phyloP scores from a whole-genome alignment of 2,797 vertebrate species.

The Neostethus bicornis region DNA sequence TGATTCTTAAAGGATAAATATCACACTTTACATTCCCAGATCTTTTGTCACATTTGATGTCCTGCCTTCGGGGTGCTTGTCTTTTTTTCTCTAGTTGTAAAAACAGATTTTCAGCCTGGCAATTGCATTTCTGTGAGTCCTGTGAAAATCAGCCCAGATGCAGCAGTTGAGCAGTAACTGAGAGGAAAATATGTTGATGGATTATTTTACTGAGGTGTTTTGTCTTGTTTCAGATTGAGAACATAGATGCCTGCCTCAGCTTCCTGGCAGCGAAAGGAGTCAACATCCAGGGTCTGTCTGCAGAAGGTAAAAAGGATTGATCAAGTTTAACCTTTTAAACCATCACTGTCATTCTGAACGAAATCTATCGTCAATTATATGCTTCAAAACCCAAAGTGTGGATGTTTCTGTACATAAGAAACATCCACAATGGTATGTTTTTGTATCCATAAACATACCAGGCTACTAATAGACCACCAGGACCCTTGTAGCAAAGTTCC shows the following conservation, averaged over 20 bases:
- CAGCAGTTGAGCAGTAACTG: slow-evolving; percentile 30
- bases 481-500: no score
- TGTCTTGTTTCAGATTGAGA: slow-evolving; percentile 88
- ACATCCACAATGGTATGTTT: no score
- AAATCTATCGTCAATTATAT: no score
- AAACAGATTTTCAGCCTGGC: slow-evolving; percentile 15
- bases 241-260: slow-evolving; percentile 95
- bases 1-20: not conserved
- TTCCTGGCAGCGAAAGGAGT: slow-evolving; percentile 98
- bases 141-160: slow-evolving; percentile 15
- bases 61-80: no score
- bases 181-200: slow-evolving; percentile 39
- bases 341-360: not conserved
- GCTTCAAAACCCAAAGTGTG: no score
- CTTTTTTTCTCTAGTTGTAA: not conserved
- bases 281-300: slow-evolving; percentile 97
- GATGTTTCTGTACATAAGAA: no score
- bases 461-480: no score
- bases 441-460: no score
- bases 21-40: not conserved
- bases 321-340: slow-evolving; percentile 9
- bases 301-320: slow-evolving; percentile 87
- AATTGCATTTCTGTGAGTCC: not conserved
- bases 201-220: slow-evolving; percentile 31
- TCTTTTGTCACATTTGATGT: slow-evolving; percentile 8